These are phyloP conservation scores for Cuniculus paca DNA, from an alignment of 2,797 vertebrate genomes.

Conservation along the genomic window DNA sequence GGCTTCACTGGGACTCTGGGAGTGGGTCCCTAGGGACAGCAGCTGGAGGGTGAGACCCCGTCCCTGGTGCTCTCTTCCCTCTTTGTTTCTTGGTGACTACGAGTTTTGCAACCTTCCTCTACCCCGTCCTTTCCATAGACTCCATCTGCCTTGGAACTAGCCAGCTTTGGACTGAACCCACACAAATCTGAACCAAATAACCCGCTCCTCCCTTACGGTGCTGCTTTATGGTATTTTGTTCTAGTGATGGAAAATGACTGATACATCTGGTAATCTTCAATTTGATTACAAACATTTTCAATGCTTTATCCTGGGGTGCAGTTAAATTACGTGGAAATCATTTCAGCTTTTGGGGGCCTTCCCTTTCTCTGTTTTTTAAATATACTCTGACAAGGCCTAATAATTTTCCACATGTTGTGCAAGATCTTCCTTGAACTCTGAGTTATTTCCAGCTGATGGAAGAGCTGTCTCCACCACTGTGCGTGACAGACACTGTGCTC, in stretches of 20 bases:
- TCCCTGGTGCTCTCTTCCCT: neutral
- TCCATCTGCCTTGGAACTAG: no score
- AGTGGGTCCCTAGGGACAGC: no score
- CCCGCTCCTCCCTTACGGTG: no score
- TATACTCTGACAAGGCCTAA: neutral
- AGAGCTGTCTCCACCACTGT: no score
- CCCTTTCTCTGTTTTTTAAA: neutral
- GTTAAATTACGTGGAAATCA: neutral
- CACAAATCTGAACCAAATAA: no score
- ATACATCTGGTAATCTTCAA: neutral
- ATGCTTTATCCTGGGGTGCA: neutral
- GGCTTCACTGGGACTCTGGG: no score
- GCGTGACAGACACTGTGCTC: no score
- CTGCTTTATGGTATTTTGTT: neutral
- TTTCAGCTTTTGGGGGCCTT: neutral
- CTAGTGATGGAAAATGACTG: neutral
- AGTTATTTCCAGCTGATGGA: neutral
- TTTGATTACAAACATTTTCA: neutral
- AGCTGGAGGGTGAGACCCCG: no score
- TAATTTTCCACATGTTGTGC: neutral
- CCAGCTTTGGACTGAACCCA: no score
- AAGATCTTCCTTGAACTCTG: conserved; percentile 17
- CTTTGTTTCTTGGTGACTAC: neutral
- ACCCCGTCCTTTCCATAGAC: no score
- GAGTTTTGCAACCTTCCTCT: no score